These are phyloP conservation scores for Chrysaora quinquecirrha DNA, from an alignment of 30 jellyfish, hydroid and myxozoan species.

Conservation along the genomic window DNA sequence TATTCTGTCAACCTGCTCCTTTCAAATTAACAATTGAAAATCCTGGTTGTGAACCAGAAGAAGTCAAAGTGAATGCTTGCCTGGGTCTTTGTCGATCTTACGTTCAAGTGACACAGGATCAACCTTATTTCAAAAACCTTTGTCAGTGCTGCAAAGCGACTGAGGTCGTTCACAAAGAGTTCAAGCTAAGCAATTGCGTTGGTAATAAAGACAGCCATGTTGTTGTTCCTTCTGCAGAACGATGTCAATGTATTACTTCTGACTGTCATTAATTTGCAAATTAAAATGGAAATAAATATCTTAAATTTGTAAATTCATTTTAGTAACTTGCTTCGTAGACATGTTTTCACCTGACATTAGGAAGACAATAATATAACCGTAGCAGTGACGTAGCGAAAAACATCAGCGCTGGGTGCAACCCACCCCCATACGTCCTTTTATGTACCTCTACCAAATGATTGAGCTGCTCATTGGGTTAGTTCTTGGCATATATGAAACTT, in stretches of 20 bases:
- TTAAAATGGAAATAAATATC: no score
- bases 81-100: conserved; percentile 51
- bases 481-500: no score
- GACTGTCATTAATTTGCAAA: conserved; percentile 9
- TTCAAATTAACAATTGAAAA: conserved; percentile 1
- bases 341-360: no score
- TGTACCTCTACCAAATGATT: no score
- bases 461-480: no score
- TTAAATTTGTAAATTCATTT: no score
- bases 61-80: conserved; percentile 24
- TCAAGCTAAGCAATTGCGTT: conserved; percentile 17
- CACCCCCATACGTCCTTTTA: no score
- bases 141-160: conserved; percentile 66
- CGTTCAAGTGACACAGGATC: conserved; percentile 6
- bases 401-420: no score
- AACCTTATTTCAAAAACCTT: conserved; percentile 28
- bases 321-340: no score
- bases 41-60: conserved; percentile 25
- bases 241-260: conserved; percentile 35
- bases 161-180: not conserved
- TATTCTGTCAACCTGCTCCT: conserved; percentile 33
- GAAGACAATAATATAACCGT: no score
- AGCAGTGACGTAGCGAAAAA: no score
- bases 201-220: conserved; percentile 26
- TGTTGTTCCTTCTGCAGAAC: conserved; percentile 37